These are phyloP conservation scores for Callyntrura sp. DNA, from an alignment of 2,888 invertebrate species.

Conservation along the genomic window DNA sequence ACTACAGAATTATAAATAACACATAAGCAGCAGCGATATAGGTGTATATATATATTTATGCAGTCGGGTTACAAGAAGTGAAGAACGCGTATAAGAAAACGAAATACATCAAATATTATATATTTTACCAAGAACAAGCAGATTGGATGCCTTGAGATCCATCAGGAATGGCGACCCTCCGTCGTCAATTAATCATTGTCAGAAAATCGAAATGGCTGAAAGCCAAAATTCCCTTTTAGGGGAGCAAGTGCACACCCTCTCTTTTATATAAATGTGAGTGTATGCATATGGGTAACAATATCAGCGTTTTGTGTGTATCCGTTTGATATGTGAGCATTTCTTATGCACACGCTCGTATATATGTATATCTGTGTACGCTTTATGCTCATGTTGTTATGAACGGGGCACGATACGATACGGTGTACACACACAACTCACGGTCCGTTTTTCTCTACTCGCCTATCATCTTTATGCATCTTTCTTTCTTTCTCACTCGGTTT, in stretches of 20 bases:
- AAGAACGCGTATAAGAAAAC: slow-evolving; percentile 59
- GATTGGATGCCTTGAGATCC: slow-evolving; percentile 84
- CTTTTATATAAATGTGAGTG: background rate
- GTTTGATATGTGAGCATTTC: too few relatives aligned
- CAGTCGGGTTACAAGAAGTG: background rate
- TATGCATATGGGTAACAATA: slow-evolving; percentile 5
- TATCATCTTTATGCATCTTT: slow-evolving; percentile 49
- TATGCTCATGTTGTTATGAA: background rate
- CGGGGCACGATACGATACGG: background rate
- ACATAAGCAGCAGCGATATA: slow-evolving; percentile 10
- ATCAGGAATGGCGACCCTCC: slow-evolving; percentile 84
- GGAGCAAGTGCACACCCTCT: slow-evolving; percentile 82
- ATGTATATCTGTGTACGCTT: background rate
- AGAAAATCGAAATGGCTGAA: slow-evolving; percentile 84
- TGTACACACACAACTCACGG: background rate
- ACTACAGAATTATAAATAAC: slow-evolving; percentile 23
- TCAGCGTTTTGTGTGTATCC: background rate
- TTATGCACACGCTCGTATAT: background rate
- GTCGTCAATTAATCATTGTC: slow-evolving; percentile 84
- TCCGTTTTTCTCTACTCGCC: background rate
- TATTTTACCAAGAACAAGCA: slow-evolving; percentile 69
- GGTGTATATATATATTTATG: background rate
- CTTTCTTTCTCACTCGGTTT: slow-evolving; percentile 16
- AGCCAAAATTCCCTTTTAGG: slow-evolving; percentile 84
- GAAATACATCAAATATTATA: slow-evolving; percentile 46